A percentile compares a stretch with the other conserved stretches of the same genome.
phyloP scores from a whole-genome alignment of 2,888 invertebrate species.

The Cyclophora punctaria region DNA sequence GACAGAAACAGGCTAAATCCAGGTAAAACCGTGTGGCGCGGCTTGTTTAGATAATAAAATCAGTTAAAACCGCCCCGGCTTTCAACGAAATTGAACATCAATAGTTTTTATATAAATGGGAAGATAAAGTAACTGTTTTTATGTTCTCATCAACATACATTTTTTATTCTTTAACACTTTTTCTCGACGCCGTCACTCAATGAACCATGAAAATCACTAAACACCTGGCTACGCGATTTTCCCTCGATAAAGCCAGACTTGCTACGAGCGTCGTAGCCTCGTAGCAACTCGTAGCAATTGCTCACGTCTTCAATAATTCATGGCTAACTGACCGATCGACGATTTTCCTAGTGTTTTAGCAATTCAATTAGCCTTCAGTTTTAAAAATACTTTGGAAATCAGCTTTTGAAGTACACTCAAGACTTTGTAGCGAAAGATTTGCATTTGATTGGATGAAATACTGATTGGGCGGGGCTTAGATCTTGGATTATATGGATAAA shows the following conservation, averaged over 20 bases:
- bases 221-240: conserved; percentile 10
- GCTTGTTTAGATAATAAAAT: too few relatives aligned
- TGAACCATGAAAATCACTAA: conserved; percentile 12
- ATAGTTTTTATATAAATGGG: too few relatives aligned
- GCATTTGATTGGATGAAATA: conserved; percentile 7
- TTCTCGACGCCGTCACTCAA: background rate
- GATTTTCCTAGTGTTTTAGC: conserved; percentile 34
- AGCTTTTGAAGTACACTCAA: conserved; percentile 17
- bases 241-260: conserved; percentile 9
- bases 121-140: too few relatives aligned
- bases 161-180: background rate
- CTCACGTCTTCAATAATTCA: conserved; percentile 35
- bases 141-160: too few relatives aligned
- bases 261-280: background rate
- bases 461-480: conserved; percentile 2
- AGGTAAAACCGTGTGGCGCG: too few relatives aligned
- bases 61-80: too few relatives aligned
- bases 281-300: too few relatives aligned
- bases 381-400: conserved; percentile 26
- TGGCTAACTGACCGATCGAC: conserved; percentile 34
- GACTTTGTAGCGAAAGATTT: conserved; percentile 22
- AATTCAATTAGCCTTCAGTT: conserved; percentile 41
- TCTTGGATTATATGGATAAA: too few relatives aligned
- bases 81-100: too few relatives aligned
- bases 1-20: too few relatives aligned